Conservation (phyloP, 2,113 vertebrate species). For the Melanerpes formicivorus region DNA sequence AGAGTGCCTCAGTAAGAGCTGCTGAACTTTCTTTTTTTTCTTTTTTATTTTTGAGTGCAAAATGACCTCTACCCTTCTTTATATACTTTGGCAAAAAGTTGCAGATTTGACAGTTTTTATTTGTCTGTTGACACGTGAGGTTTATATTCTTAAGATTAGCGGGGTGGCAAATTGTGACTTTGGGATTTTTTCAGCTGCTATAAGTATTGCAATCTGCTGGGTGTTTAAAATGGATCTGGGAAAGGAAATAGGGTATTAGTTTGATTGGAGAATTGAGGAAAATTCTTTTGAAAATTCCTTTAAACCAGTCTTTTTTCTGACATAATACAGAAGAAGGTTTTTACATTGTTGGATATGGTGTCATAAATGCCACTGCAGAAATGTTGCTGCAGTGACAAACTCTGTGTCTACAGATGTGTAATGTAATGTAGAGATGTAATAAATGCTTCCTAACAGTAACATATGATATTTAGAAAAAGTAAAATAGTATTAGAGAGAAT, state of each 20-base stretch:
- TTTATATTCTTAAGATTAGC: slow-evolving; percentile 30
- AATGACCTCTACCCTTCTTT: not conserved
- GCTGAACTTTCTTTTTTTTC: not conserved
- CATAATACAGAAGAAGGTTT: not conserved
- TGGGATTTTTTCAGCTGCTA: not conserved
- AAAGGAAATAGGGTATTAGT: slow-evolving; percentile 26
- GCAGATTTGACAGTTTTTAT: slow-evolving; percentile 18
- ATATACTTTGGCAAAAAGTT: slow-evolving; percentile 2
- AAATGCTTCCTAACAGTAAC: not conserved
- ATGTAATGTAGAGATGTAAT: not conserved
- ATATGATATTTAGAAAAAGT: not conserved
- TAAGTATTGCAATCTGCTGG: slow-evolving; percentile 16
- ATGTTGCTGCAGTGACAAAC: not conserved
- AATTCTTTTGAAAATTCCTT: not conserved
- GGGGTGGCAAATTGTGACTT: not conserved
- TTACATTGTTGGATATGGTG: not conserved
- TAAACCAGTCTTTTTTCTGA: not conserved
- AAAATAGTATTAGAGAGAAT: slow-evolving; percentile 15
- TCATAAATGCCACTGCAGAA: not conserved
- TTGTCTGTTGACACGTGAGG: not conserved
- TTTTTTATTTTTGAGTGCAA: not conserved
- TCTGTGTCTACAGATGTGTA: not conserved
- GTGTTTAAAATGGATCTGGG: slow-evolving; percentile 12
- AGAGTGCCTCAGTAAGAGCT: not conserved
- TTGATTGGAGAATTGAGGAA: slow-evolving; percentile 11